Evolutionary conservation across 2,113 vertebrate genomes (phyloP).

Genomic region (Lipotes vexillifer): DNA sequence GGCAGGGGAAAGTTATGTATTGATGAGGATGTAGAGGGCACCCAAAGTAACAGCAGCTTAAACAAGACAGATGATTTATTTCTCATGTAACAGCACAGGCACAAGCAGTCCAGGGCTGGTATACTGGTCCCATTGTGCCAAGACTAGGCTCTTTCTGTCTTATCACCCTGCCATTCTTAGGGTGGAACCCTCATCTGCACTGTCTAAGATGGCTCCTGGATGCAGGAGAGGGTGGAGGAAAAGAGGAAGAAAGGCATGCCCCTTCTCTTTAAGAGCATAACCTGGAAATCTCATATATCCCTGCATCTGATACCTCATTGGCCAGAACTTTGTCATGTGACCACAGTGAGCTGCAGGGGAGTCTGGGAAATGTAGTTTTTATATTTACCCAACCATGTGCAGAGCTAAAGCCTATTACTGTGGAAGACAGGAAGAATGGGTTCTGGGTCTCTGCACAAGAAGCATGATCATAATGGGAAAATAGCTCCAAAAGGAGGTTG

Average conservation of each 20-base stretch:
- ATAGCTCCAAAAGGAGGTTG: neutral
- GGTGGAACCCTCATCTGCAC: too few species aligned
- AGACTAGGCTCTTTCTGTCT: neutral
- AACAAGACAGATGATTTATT: neutral
- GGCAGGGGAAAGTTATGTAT: neutral
- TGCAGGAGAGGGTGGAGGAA: neutral
- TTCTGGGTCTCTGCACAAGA: neutral
- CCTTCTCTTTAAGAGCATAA: neutral
- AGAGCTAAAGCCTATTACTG: neutral
- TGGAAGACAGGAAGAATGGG: neutral
- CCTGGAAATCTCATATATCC: neutral
- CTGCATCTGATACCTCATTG: neutral
- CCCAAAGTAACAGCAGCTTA: neutral
- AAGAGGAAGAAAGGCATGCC: neutral
- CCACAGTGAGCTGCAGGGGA: neutral
- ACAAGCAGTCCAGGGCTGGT: neutral
- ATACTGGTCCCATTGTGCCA: neutral
- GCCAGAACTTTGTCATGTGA: neutral
- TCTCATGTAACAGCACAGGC: neutral
- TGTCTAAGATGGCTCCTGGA: neutral
- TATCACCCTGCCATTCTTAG: neutral
- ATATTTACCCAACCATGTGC: neutral
- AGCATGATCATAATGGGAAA: neutral
- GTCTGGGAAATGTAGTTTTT: slow-evolving; percentile 33
- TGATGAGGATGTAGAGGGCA: neutral